phyloP scores from a whole-genome alignment of 2,888 invertebrate genomes.

The Leptarthrus brevirostris region DNA sequence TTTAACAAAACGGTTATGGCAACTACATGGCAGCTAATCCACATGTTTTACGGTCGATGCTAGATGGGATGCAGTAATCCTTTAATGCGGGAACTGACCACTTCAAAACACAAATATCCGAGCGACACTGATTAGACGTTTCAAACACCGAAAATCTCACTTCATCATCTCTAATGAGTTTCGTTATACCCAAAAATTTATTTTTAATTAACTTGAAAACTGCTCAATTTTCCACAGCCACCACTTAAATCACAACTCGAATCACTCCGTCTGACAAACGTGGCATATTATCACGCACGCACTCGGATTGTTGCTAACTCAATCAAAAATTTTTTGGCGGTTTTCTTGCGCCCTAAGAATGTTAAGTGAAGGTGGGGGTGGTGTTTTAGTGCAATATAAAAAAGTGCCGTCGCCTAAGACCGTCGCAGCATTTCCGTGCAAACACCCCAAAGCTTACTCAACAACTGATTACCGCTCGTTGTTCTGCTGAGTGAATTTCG shows the following conservation, averaged over 20 bases:
- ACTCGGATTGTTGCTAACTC: not conserved
- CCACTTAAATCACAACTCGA: not conserved
- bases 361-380: slow-evolving; percentile 13
- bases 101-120: not conserved
- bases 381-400: slow-evolving; percentile 10
- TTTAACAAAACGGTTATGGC: slow-evolving; percentile 65
- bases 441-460: slow-evolving; percentile 54
- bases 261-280: not conserved
- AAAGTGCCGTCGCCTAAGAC: slow-evolving; percentile 46
- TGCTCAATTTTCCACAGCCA: not conserved
- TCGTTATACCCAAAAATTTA: not conserved
- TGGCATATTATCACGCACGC: slow-evolving; percentile 7
- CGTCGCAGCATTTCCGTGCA: slow-evolving; percentile 48
- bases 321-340: slow-evolving; percentile 32
- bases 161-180: slow-evolving; percentile 36
- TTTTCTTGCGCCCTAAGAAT: not conserved
- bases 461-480: slow-evolving; percentile 51
- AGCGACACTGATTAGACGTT: not conserved
- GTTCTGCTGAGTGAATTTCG: slow-evolving; percentile 19
- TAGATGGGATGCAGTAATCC: slow-evolving; percentile 49
- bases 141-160: slow-evolving; percentile 3
- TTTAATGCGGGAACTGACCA: slow-evolving; percentile 20
- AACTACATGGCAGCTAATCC: slow-evolving; percentile 67
- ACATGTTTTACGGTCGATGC: slow-evolving; percentile 64
- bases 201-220: not conserved